Base-by-base conservation (phyloP, 1,140 invertebrate genomes). In the Cheumatopsyche charites region DNA sequence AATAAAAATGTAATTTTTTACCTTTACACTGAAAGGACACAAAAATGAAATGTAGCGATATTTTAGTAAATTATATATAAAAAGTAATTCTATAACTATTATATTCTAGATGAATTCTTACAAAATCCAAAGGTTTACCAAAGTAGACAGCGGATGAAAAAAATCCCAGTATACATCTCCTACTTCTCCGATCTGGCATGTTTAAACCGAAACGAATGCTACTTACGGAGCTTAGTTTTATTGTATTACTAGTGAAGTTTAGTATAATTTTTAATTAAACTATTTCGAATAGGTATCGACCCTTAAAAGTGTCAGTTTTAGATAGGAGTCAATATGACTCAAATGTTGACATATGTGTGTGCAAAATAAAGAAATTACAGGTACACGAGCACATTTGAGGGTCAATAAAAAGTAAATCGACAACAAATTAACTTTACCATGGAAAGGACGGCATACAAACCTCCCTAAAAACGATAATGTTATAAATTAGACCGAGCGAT, bases 121-220 rank as follows among this genome's bases (percentile, higher is more conserved):
- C 43, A 66, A 66, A 63, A 41, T 41, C 17, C 63, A 47, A 21
- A 21, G 21, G 23, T 47, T 66, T 66, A 66, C 63, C 63, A 66
- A 66, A 66, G 63, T 66, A 45, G 63, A 47, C 63, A 66, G 63
- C 63, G 23, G 23, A 5, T 42, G 41, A 47, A 21, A 66, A n/a
- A 66, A 45, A 66, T 66, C 63, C 63, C 36, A 66, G 63, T 43
- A 47, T 45, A 66, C 42, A 47, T 66, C 42, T 66, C 63, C 63
- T 47, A 7, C 13, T 66, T 11, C 63, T 47, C 63, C 21, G 36
- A 66, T 66, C 63, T 25, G 23, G n/a, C 41, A 11, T 42, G 43
- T 47, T 26, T 45, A 26, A 23, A 45, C 42, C 42, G 41, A 47
- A 47, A 66, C 25, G 41, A 66, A 45, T 25, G 63, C 63, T 66